Conservation (phyloP, 2,797 vertebrate genomes). For the Galago senegalensis region DNA sequence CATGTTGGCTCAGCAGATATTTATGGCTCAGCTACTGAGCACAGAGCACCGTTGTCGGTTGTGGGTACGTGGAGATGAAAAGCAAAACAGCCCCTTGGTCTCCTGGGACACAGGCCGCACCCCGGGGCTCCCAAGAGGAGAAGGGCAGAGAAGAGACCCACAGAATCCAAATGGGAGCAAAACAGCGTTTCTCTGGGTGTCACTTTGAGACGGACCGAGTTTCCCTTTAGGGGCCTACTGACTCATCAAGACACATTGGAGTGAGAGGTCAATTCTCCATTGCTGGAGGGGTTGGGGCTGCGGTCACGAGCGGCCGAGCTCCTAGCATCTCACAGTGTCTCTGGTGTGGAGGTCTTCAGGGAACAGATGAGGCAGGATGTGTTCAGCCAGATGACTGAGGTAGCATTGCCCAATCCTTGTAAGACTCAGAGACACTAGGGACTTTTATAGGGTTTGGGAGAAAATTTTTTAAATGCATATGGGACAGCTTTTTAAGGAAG, state of each 20-base stretch:
- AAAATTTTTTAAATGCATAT: neutral
- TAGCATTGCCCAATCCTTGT: neutral
- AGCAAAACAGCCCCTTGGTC: neutral
- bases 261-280: neutral
- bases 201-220: neutral
- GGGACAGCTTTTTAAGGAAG: slow-evolving; percentile 28
- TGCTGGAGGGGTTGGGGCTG: neutral
- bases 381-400: neutral
- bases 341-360: neutral
- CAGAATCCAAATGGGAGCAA: neutral
- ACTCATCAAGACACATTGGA: neutral
- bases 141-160: neutral
- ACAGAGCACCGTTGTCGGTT: neutral
- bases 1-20: neutral
- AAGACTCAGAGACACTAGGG: neutral
- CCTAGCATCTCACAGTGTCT: fast-evolving
- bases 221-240: neutral
- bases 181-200: neutral
- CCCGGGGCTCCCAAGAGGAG: neutral
- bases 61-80: too few species aligned
- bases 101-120: neutral
- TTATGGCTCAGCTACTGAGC: neutral
- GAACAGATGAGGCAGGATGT: neutral
- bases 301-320: neutral
- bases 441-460: neutral